Base-by-base conservation (phyloP, 2,113 vertebrate genomes). In the Nibea albiflora region DNA sequence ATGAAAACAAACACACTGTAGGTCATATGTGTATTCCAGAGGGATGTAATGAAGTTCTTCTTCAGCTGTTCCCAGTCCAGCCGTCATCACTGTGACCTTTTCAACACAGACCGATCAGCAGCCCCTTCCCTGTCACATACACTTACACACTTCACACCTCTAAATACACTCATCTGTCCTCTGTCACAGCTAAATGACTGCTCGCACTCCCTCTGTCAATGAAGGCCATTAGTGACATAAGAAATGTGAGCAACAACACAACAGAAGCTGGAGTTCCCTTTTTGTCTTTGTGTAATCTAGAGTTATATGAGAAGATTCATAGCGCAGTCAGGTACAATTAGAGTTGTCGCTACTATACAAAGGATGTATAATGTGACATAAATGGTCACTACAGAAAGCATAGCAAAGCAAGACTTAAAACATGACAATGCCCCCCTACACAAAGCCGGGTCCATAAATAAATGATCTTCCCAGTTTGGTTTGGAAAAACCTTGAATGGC, bases 51-150 rank as follows among this genome's bases (percentile, higher is more conserved):
- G 31, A 54, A 19, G 71, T 69, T 63, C 15, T 58, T 80, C 66
- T 26, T 80, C 82, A 83, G 85, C 79, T 80, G 81, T 63, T 74
- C 74, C 53, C 71, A 4, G 39, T 73, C 47, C 53, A 15, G 56
- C 62, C 1, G 3, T 72, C 65, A 57, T n/a, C 78, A 12, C 39
- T 62, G 28, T 74, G 78, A 87, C 79, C 88, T 90, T 90, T 78
- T 88, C 80, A 85, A 65, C 85, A 58, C 26, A 0, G 5, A 16
- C 64, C 4, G 4, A 80, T 83, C 77, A 69, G 42, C 52, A 1
- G 16, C 9, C 53, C 19, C 69, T 50, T 73, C 53, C 56, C 63
- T 22, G 46, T 65, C 85, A 57, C 64, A 66, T 57, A 64, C 53
- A 68, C 72, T 35, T 26, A 72, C 56, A 62, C 16, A 42, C 70